Evolutionary conservation across 2,888 invertebrate genomes (phyloP).

Genomic region (Alloscopus bannaensis): DNA sequence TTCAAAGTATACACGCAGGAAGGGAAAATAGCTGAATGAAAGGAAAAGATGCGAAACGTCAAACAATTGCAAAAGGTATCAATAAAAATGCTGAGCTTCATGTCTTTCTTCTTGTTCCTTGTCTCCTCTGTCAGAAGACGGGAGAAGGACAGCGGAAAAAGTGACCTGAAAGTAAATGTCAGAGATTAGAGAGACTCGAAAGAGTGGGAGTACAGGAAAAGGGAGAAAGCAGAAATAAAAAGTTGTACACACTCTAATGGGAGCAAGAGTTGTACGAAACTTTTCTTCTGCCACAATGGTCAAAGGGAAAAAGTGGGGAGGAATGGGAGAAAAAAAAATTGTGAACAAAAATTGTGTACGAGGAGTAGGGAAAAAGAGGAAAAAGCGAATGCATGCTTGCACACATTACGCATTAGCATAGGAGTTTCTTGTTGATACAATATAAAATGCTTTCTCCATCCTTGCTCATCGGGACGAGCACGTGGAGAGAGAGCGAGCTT

Average conservation of each 20-base stretch:
- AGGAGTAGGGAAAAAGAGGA: too few relatives aligned
- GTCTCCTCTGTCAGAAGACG: too few relatives aligned
- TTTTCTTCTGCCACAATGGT: conserved; percentile 53
- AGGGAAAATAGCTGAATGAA: not conserved
- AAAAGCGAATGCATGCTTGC: too few relatives aligned
- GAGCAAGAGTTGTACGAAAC: conserved; percentile 43
- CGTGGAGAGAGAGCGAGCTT: too few relatives aligned
- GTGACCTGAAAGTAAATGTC: conserved; percentile 46
- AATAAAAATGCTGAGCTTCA: conserved; percentile 15
- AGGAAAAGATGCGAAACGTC: conserved; percentile 15
- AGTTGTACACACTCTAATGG: conserved; percentile 38
- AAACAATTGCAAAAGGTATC: conserved; percentile 30
- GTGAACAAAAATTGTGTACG: not conserved
- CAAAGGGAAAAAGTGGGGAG: conserved; percentile 37
- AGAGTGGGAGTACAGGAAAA: too few relatives aligned
- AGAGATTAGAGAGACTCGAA: conserved; percentile 49
- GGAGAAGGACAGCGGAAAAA: conserved; percentile 24
- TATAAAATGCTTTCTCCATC: too few relatives aligned
- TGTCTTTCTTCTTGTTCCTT: too few relatives aligned
- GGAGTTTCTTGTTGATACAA: too few relatives aligned
- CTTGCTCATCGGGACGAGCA: too few relatives aligned
- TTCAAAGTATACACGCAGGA: not conserved
- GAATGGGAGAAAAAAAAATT: conserved; percentile 15
- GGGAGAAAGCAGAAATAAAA: too few relatives aligned
- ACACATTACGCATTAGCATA: too few relatives aligned